phyloP scores from a whole-genome alignment of 2,113 vertebrate species.

The Peromyscus polionotus region DNA sequence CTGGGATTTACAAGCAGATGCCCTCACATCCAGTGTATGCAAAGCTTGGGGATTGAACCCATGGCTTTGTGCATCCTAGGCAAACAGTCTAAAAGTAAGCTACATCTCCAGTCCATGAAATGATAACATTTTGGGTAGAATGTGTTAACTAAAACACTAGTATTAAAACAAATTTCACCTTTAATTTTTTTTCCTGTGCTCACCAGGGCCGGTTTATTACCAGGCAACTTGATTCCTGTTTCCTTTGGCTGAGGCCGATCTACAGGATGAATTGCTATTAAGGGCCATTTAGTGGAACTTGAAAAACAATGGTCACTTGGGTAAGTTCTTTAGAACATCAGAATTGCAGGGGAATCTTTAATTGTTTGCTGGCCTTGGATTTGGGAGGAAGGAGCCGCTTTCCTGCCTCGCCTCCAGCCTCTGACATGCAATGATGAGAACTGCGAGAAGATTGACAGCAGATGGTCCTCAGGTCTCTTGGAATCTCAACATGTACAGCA shows the following conservation, averaged over 20 bases:
- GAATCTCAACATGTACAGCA: conserved; percentile 21
- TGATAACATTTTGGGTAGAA: background rate
- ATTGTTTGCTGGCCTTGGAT: conserved; percentile 11
- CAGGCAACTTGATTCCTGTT: background rate
- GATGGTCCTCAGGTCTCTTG: background rate
- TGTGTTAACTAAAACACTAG: background rate
- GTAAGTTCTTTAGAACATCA: background rate
- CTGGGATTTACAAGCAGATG: background rate
- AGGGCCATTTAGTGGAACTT: background rate
- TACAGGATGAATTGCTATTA: background rate
- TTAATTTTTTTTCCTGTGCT: background rate
- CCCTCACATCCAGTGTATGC: background rate
- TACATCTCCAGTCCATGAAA: background rate
- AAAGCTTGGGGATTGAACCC: background rate
- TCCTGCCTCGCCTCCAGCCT: background rate
- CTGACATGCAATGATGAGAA: background rate
- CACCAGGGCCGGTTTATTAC: background rate
- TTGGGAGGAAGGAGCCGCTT: background rate
- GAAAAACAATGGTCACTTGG: background rate
- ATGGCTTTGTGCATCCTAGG: background rate
- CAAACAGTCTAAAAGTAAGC: background rate
- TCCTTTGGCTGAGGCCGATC: background rate
- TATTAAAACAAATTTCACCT: background rate
- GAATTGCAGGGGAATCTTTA: conserved; percentile 31
- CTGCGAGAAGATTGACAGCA: background rate